phyloP scores from a whole-genome alignment of 2,113 vertebrate species.

The Eulemur rufifrons region DNA sequence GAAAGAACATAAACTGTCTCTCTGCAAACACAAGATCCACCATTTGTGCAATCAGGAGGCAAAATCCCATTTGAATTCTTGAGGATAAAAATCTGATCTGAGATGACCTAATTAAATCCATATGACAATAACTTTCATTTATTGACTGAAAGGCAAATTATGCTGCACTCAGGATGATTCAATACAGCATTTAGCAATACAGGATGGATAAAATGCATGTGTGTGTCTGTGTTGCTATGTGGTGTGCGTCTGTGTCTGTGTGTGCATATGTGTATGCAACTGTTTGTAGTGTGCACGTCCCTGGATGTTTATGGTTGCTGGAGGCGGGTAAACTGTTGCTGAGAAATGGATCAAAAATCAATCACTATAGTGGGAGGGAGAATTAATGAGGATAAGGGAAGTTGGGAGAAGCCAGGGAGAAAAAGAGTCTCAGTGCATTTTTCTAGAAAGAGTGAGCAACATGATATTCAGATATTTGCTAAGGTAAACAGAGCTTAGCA shows the following conservation, averaged over 20 bases:
- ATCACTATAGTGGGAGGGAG: not conserved
- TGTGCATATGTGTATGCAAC: not conserved
- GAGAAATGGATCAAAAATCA: not conserved
- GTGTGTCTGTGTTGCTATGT: accelerated
- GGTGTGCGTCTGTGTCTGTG: accelerated
- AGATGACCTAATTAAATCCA: not conserved
- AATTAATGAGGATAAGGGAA: not conserved
- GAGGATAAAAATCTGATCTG: not conserved
- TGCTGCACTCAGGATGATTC: not conserved
- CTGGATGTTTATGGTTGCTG: not conserved
- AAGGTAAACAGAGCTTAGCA: not conserved
- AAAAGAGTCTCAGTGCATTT: not conserved
- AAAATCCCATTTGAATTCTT: not conserved
- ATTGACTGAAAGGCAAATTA: not conserved
- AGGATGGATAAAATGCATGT: not conserved
- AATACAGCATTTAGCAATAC: not conserved
- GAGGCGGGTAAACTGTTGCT: not conserved
- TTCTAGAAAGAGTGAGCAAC: not conserved
- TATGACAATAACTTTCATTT: not conserved
- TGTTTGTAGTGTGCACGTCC: no score
- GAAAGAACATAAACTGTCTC: not conserved
- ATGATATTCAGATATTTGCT: not conserved
- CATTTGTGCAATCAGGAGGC: not conserved
- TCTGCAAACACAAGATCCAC: not conserved
- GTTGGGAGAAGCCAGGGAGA: not conserved